Conservation (phyloP, 2,113 vertebrate genomes). For the Albula glossodonta region DNA sequence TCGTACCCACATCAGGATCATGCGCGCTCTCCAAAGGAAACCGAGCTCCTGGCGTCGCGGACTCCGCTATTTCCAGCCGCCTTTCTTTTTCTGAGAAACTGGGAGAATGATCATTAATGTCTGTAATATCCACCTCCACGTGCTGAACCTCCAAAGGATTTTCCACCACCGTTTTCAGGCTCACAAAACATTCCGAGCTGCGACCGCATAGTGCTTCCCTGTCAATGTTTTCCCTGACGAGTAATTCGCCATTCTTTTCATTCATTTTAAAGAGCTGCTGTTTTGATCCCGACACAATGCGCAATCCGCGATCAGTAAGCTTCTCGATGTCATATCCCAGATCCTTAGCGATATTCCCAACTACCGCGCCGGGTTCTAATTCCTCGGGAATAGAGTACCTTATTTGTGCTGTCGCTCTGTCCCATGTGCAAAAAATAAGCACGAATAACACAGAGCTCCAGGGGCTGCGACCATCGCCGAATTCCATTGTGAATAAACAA, state of each 20-base stretch:
- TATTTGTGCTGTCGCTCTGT: background rate
- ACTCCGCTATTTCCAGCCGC: constrained; percentile 13
- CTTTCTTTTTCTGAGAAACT: constrained; percentile 1
- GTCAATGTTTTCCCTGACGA: constrained; percentile 1
- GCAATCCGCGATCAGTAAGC: constrained; percentile 61
- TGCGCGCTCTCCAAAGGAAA: constrained; percentile 7
- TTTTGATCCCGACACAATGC: constrained; percentile 44
- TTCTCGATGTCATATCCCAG: constrained; percentile 66
- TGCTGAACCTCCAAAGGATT: constrained; percentile 16
- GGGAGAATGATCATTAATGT: constrained; percentile 20
- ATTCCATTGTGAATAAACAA: background rate
- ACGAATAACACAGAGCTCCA: background rate
- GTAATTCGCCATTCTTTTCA: constrained; percentile 1
- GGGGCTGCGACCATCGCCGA: background rate
- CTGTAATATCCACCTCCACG: background rate
- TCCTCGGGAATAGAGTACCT: background rate
- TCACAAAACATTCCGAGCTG: background rate
- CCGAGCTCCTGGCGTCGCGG: background rate
- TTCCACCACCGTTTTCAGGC: constrained; percentile 5
- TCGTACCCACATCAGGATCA: constrained; percentile 14
- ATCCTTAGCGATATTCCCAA: constrained; percentile 54
- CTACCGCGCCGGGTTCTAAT: background rate
- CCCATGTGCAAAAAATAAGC: background rate
- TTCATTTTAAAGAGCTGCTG: background rate
- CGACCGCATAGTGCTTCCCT: constrained; percentile 11